phyloP scores from a whole-genome alignment of 1,140 invertebrate species.

The fruit fly (Drosophila melanogaster) region Release_6_plus_ISO1_MT NT_033777.3:19668001-19668500 shows the following conservation, averaged over 20 bases:
- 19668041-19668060: too few relatives aligned
- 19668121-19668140: too few relatives aligned
- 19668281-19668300: conserved; percentile 78
- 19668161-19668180: neutral
- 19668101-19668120: too few relatives aligned
- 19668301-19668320: conserved; percentile 29
- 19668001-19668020: too few relatives aligned
- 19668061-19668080: too few relatives aligned
- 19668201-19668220: conserved; percentile 30
- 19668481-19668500: conserved; percentile 57
- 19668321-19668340: conserved; percentile 79
- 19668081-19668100: too few relatives aligned
- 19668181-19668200: neutral
- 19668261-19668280: conserved; percentile 72
- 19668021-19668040: too few relatives aligned
- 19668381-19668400: conserved; percentile 66
- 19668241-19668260: conserved; percentile 28
- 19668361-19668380: conserved; percentile 81
- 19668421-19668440: conserved; percentile 35
- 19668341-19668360: conserved; percentile 84
- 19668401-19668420: conserved; percentile 46
- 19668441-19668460: conserved; percentile 49
- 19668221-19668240: neutral
- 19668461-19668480: conserved; percentile 39
- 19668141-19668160: too few relatives aligned